Evolutionary conservation across 2,888 invertebrate species (phyloP).

Genomic region (Cenopis cana): DNA sequence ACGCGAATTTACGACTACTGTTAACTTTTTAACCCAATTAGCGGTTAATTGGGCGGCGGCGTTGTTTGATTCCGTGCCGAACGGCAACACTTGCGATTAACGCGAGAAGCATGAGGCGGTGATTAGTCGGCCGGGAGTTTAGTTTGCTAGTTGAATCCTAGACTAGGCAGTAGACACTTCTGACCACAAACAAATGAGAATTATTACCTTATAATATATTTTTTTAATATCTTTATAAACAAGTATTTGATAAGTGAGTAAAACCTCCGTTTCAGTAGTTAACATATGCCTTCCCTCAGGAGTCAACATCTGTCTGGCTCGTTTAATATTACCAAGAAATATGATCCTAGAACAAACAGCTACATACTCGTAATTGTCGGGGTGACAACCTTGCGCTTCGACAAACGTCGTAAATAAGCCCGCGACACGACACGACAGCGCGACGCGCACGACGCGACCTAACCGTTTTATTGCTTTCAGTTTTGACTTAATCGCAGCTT

Average conservation of each 20-base stretch:
- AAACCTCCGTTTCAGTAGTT: background rate
- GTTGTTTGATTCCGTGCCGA: conserved; percentile 15
- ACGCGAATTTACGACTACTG: conserved; percentile 12
- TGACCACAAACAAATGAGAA: background rate
- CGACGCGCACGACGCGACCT: conserved; percentile 24
- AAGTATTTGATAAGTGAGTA: no score
- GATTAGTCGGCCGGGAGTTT: background rate
- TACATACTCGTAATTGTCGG: no score
- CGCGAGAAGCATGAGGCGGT: conserved; percentile 1
- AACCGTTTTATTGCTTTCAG: conserved; percentile 20
- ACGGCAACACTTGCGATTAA: conserved; percentile 30
- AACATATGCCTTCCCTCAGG: background rate
- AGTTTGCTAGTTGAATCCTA: background rate
- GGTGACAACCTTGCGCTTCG: conserved; percentile 17
- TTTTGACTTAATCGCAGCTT: conserved; percentile 12
- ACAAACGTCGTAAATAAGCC: conserved; percentile 35
- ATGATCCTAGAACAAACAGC: conserved; percentile 13
- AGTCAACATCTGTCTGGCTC: conserved; percentile 10
- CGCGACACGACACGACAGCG: conserved; percentile 18
- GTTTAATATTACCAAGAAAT: conserved; percentile 12
- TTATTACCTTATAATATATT: background rate
- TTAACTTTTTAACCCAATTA: conserved; percentile 32
- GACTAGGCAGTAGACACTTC: background rate
- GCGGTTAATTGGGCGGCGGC: conserved; percentile 14
- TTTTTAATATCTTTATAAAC: no score